Evolutionary conservation across 1,140 invertebrate species (phyloP).

Genomic region (Drosophila obscura): DNA sequence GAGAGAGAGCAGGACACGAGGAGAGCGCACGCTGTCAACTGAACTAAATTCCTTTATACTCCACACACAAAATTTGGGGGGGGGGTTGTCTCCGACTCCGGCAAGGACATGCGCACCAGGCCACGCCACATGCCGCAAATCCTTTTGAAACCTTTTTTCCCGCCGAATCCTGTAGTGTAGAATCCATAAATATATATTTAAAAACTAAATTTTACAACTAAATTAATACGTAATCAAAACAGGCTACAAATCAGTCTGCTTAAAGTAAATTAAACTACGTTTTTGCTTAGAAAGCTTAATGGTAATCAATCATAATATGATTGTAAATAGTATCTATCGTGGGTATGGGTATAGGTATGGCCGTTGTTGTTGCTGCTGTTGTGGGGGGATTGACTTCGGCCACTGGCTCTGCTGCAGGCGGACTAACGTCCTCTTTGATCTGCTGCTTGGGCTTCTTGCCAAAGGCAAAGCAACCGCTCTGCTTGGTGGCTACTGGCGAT

Average conservation of each 20-base stretch:
- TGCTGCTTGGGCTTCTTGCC: constrained; percentile 64
- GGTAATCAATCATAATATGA: constrained; percentile 58
- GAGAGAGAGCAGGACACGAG: constrained; percentile 56
- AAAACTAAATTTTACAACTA: no score
- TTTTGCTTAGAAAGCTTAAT: background rate
- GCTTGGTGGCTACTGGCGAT: constrained; percentile 77
- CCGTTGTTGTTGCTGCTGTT: background rate
- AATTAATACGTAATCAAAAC: no score
- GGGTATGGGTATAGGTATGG: constrained; percentile 52
- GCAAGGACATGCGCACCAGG: constrained; percentile 22
- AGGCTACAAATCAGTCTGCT: background rate
- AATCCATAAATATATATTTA: no score
- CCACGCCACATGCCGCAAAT: constrained; percentile 29
- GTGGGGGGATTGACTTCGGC: background rate
- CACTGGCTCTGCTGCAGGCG: background rate
- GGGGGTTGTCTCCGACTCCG: constrained; percentile 50
- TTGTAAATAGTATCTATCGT: constrained; percentile 69
- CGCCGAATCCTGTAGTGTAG: constrained; percentile 1
- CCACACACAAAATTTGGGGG: constrained; percentile 6
- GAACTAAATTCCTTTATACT: constrained; percentile 77
- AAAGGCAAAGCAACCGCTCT: constrained; percentile 75
- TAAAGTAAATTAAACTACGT: background rate
- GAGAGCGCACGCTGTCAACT: constrained; percentile 74
- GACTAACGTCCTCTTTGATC: constrained; percentile 23
- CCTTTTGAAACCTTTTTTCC: constrained; percentile 18